phyloP scores from a whole-genome alignment of 2,888 invertebrate species.

The Actias luna region DNA sequence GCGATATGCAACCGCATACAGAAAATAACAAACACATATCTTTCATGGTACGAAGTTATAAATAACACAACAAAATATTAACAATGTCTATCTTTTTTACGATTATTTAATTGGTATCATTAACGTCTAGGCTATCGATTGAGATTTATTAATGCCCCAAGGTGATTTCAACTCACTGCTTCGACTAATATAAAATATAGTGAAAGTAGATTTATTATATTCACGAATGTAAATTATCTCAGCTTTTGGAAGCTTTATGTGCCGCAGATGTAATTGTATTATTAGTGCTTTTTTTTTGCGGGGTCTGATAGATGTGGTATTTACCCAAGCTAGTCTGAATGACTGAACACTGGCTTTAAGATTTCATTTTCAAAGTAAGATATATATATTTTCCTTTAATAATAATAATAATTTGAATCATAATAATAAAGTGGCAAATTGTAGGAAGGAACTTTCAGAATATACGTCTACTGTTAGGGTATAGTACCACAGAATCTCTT shows the following conservation, averaged over 20 bases:
- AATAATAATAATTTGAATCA: too few relatives aligned
- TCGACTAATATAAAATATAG: not conserved
- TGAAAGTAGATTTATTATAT: slow-evolving; percentile 8
- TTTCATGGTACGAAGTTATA: slow-evolving; percentile 52
- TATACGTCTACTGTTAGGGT: too few relatives aligned
- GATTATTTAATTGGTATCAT: slow-evolving; percentile 69
- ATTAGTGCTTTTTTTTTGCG: not conserved
- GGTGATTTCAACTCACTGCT: slow-evolving; percentile 21
- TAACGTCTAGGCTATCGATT: slow-evolving; percentile 60
- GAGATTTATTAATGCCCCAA: slow-evolving; percentile 51
- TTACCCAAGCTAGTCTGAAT: not conserved
- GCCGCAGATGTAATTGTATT: not conserved
- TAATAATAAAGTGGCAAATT: too few relatives aligned
- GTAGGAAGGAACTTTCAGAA: too few relatives aligned
- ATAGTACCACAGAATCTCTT: too few relatives aligned
- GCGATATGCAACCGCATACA: not conserved
- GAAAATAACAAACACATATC: slow-evolving; percentile 39
- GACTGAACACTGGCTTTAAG: not conserved
- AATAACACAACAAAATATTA: slow-evolving; percentile 47
- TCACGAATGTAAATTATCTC: not conserved
- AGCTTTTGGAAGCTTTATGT: not conserved
- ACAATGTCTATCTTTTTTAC: slow-evolving; percentile 53
- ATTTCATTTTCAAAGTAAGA: too few relatives aligned
- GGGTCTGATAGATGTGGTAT: not conserved
- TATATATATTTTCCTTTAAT: too few relatives aligned